Evolutionary conservation across 2,888 invertebrate species (phyloP).

Genomic region (Tetragonisca angustula): DNA sequence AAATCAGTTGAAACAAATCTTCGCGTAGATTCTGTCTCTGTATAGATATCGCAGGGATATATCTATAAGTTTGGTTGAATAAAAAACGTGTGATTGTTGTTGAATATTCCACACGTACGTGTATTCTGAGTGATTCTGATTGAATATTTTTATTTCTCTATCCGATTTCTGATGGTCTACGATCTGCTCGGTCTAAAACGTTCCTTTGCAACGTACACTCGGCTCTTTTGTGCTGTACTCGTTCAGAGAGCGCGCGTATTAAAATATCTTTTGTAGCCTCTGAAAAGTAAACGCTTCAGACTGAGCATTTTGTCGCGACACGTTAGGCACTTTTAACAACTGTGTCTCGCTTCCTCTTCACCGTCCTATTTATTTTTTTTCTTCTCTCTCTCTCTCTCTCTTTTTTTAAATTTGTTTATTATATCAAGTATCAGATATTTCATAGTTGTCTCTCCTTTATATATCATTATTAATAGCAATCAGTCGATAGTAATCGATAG

Average conservation of each 20-base stretch:
- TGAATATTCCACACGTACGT: not conserved
- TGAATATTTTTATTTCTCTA: slow-evolving; percentile 6
- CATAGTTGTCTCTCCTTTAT: not conserved
- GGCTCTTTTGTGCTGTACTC: slow-evolving; percentile 23
- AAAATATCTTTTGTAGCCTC: slow-evolving; percentile 41
- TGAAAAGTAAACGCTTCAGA: slow-evolving; percentile 40
- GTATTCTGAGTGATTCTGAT: too few species aligned
- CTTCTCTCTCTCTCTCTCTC: not conserved
- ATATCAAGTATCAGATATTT: not conserved
- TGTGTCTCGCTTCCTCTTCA: slow-evolving; percentile 4
- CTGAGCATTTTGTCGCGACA: slow-evolving; percentile 31
- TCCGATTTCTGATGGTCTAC: not conserved
- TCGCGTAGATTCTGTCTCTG: too few species aligned
- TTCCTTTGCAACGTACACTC: slow-evolving; percentile 13
- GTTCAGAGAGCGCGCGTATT: slow-evolving; percentile 34
- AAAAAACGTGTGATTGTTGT: not conserved
- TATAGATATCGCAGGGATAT: too few species aligned
- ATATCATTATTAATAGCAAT: not conserved
- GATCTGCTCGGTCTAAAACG: slow-evolving; percentile 22
- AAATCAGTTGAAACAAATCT: not conserved
- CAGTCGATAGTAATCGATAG: not conserved
- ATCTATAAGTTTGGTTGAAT: not conserved
- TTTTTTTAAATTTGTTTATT: not conserved
- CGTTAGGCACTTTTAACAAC: slow-evolving; percentile 20
- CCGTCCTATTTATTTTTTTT: not conserved